Evolutionary conservation across 2,113 vertebrate species (phyloP).

Genomic region (Gallinago paraguaiae): DNA sequence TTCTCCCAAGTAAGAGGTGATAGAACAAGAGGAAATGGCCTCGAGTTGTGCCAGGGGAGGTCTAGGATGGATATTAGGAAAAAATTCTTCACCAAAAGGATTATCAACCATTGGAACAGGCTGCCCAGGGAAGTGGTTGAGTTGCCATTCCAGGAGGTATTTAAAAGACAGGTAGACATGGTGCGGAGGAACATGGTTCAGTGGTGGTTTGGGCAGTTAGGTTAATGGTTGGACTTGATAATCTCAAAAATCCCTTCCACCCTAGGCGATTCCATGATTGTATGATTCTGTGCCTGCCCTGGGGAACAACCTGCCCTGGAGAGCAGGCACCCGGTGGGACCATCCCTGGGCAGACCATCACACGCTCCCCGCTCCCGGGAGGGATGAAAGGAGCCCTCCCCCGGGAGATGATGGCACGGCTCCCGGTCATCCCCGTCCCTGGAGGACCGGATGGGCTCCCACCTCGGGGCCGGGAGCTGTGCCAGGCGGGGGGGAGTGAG

Average conservation of each 20-base stretch:
- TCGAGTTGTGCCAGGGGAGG: background rate
- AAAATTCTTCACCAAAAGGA: background rate
- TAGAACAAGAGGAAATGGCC: background rate
- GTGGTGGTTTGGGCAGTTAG: background rate
- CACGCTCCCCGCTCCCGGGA: background rate
- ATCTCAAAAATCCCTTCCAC: background rate
- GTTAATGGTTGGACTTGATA: background rate
- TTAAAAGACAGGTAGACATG: background rate
- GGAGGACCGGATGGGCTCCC: background rate
- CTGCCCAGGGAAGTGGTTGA: background rate
- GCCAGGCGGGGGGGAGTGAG: background rate
- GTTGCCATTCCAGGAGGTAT: background rate
- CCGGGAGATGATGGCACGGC: background rate
- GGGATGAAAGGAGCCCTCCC: background rate
- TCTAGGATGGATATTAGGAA: background rate
- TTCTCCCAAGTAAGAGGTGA: background rate
- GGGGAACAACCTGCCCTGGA: too few species aligned
- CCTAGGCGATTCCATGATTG: background rate
- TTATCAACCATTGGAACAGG: background rate
- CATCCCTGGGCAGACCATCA: background rate
- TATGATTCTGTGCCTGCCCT: background rate
- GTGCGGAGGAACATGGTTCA: background rate
- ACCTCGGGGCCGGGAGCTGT: fast-evolving
- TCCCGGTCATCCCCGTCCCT: background rate
- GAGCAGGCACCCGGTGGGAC: background rate